phyloP scores from a whole-genome alignment of 2,797 vertebrate species.

The Petrocephalus schoutedeni region DNA sequence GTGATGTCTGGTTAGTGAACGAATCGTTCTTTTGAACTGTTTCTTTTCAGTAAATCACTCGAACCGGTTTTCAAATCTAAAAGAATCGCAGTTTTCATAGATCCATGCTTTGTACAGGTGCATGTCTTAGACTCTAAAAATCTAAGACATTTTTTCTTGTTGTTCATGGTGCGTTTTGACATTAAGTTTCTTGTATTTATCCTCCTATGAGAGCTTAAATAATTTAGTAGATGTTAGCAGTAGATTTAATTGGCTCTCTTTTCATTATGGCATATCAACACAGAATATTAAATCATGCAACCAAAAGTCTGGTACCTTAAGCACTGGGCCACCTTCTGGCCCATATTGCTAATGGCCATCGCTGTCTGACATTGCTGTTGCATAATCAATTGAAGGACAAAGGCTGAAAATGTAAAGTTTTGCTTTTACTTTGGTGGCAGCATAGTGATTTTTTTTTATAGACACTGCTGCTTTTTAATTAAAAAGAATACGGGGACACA shows the following conservation, averaged over 20 bases:
- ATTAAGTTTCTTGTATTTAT: neutral
- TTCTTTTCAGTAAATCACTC: too few species aligned
- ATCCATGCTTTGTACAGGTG: too few species aligned
- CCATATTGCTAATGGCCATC: neutral
- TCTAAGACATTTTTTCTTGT: neutral
- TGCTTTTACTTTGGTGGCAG: neutral
- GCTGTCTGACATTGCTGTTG: neutral
- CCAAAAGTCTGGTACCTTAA: neutral
- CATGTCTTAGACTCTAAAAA: too few species aligned
- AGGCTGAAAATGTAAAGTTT: neutral
- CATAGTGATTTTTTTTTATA: neutral
- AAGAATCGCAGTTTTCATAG: too few species aligned
- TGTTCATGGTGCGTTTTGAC: neutral
- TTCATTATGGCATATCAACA: neutral
- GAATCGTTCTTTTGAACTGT: too few species aligned
- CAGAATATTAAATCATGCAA: neutral
- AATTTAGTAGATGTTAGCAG: neutral
- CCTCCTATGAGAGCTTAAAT: neutral
- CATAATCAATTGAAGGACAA: neutral
- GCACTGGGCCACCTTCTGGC: neutral
- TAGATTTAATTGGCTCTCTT: neutral
- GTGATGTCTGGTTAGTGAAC: too few species aligned
- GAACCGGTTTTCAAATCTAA: too few species aligned
- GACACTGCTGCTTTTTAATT: neutral
- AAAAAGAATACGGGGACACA: neutral